Conservation (phyloP, 2,113 vertebrate species). For the Rhabdomys dilectus region DNA sequence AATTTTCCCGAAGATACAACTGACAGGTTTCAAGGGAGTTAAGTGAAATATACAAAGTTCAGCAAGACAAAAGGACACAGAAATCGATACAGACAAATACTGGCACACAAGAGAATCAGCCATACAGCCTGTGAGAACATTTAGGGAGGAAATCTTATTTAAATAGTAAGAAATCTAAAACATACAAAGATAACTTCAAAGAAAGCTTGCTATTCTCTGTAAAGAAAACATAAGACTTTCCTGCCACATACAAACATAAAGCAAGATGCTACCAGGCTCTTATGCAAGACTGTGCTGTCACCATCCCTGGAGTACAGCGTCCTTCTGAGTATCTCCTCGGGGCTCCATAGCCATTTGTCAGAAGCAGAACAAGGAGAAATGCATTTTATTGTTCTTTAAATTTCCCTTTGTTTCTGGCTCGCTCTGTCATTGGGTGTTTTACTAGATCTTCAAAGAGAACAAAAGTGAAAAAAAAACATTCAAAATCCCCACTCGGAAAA, state of each 20-base stretch:
- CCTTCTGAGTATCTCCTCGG: neutral
- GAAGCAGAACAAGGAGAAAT: neutral
- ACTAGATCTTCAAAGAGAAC: neutral
- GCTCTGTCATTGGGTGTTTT: neutral
- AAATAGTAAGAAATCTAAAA: neutral
- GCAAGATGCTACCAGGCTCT: neutral
- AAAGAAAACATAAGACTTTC: neutral
- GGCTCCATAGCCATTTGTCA: neutral
- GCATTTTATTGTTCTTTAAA: neutral
- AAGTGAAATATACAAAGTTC: neutral
- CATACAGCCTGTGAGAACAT: neutral
- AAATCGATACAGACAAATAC: neutral
- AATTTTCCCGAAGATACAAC: neutral
- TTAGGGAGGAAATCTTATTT: neutral
- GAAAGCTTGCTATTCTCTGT: neutral
- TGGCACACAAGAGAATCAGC: neutral
- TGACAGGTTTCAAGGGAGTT: neutral
- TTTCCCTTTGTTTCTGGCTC: neutral
- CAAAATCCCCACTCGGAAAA: neutral
- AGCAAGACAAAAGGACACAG: neutral
- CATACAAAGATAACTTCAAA: neutral
- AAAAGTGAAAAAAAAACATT: constrained; percentile 30
- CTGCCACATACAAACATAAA: no score
- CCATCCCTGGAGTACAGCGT: neutral
- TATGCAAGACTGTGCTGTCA: neutral